Base-by-base conservation (phyloP, 2,797 vertebrate genomes). In the Oreortyx pictus region DNA sequence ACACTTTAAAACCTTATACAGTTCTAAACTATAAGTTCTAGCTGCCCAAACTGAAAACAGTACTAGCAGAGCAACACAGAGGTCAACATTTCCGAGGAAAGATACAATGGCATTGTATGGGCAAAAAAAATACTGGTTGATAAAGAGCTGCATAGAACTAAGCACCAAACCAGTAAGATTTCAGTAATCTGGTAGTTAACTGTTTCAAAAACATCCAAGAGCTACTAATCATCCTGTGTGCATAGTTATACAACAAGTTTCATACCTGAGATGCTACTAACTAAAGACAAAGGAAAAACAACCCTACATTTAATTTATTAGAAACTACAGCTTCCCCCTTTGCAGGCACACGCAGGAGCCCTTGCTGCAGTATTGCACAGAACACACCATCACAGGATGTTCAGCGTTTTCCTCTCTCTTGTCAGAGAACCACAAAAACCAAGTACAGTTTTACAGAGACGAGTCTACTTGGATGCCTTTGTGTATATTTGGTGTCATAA, bases 381-480 rank as follows among this genome's bases (percentile, higher is more conserved):
- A 95, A 94, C 25, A 91, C 60, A 77, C 56, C 78, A 90, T 87
- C 87, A 90, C 81, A 94, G 93, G 83, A 97, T 90, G 68, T 88
- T 92, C 86, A 90, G 66, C 81, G 64, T 61, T 93, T 70, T 95
- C 86, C 94, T 96, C 85, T 92, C 70, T 65, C 82, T 93, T 71
- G 86, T 74, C 74, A 93, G 82, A 83, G 93, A 93, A 95, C 92
- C 96, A 89, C 94, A 96, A 94, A 96, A 82, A 77, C 86, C 67
- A 86, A 77, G 85, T 13, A 2, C 56, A 39, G 66, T 70, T 94
- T 86, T 90, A 89, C 47, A 76, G 66, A 92, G 27, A 91, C 46
- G 4, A 93, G 49, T 7, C 64, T 85, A 76, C 76, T 86, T 95
- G 80, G 93, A 94, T 91, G 68, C 11, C 79, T 89, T 73, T 71